Percentiles rank a stretch among this genome's conserved stretches.
Conservation (phyloP, 1,140 invertebrate species). For the Drosophila tristis region DNA sequence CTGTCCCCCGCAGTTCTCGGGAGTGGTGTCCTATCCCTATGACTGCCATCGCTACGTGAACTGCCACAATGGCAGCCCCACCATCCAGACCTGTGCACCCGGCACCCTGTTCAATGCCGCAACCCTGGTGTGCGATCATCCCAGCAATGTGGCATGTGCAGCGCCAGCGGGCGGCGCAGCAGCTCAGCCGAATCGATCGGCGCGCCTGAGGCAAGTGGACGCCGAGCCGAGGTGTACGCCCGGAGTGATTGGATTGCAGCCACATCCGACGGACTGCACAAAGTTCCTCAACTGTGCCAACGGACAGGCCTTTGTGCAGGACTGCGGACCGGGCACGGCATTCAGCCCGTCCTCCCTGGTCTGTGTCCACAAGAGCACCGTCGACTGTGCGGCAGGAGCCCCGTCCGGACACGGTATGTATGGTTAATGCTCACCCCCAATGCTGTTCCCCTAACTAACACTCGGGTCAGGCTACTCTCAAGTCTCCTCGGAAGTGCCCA, state of each 20-base stretch:
- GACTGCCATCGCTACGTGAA: conserved; percentile 89
- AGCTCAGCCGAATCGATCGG: conserved; percentile 31
- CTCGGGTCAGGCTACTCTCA: conserved; percentile 20
- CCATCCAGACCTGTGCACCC: conserved; percentile 87
- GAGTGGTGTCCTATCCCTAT: conserved; percentile 86
- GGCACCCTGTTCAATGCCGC: conserved; percentile 89
- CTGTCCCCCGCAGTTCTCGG: conserved; percentile 86
- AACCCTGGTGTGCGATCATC: conserved; percentile 87
- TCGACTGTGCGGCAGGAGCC: conserved; percentile 77
- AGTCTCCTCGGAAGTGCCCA: conserved; percentile 2
- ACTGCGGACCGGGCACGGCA: conserved; percentile 89
- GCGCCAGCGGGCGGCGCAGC: background rate
- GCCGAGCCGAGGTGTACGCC: conserved; percentile 81
- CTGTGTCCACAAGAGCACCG: conserved; percentile 88
- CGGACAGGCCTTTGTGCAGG: conserved; percentile 86
- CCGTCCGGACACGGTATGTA: conserved; percentile 43
- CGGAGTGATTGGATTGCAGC: conserved; percentile 85
- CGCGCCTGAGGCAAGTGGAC: conserved; percentile 37
- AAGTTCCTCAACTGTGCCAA: conserved; percentile 89
- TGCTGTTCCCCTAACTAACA: conserved; percentile 45
- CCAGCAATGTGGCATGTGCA: conserved; percentile 53
- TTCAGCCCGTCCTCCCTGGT: conserved; percentile 86
- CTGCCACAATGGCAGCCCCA: conserved; percentile 87
- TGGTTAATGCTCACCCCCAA: background rate
- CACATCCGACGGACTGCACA: conserved; percentile 87